phyloP scores from a whole-genome alignment of 2,113 vertebrate genomes.

The Hippocampus mohnikei region DNA sequence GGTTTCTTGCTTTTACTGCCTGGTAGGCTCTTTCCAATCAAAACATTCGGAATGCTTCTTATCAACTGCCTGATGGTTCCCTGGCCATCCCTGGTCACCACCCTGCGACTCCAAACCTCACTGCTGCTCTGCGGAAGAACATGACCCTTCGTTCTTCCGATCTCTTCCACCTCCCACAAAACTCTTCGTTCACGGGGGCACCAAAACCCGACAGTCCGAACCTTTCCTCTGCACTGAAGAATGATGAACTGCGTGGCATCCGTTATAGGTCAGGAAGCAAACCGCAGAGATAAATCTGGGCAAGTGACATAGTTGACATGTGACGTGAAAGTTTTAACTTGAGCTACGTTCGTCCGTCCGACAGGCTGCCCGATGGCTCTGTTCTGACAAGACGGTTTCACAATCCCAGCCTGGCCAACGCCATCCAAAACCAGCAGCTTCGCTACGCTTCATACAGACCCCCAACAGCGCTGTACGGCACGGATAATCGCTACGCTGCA shows the following conservation, averaged over 20 bases:
- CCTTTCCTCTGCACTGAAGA: conserved; percentile 46
- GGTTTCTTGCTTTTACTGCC: background rate
- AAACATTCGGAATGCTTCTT: conserved; percentile 58
- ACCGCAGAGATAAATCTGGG: background rate
- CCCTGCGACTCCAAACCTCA: conserved; percentile 46
- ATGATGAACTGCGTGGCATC: conserved; percentile 32
- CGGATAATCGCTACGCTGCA: conserved; percentile 78
- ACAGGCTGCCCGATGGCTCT: conserved; percentile 62
- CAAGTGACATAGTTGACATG: background rate
- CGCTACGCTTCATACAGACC: conserved; percentile 67
- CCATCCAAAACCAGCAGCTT: conserved; percentile 71
- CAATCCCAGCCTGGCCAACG: conserved; percentile 57
- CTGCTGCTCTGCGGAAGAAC: conserved; percentile 56
- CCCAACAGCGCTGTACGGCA: conserved; percentile 61
- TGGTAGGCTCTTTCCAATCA: conserved; percentile 62
- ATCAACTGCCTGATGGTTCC: conserved; percentile 55
- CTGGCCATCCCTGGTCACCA: conserved; percentile 61
- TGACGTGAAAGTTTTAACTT: background rate
- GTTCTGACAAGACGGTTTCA: conserved; percentile 59
- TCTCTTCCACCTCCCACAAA: conserved; percentile 51
- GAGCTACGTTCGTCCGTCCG: conserved; percentile 4
- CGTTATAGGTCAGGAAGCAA: conserved; percentile 40
- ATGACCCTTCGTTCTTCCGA: conserved; percentile 36
- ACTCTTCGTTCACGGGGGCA: conserved; percentile 51
- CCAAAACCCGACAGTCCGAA: conserved; percentile 60